phyloP scores from a whole-genome alignment of 2,888 invertebrate genomes.

The Acrocyrtus sp. region DNA sequence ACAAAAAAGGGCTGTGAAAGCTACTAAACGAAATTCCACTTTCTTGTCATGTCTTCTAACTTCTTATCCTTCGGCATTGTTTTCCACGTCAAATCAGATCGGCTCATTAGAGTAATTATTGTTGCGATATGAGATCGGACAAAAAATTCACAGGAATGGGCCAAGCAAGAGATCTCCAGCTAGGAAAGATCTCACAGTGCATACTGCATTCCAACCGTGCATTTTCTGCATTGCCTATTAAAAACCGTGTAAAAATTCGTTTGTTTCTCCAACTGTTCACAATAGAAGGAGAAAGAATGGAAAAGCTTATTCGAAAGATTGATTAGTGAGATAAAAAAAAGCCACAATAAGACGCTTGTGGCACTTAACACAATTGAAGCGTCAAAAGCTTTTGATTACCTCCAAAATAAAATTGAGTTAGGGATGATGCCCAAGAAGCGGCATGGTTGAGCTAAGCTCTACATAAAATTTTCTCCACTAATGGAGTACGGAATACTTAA shows the following conservation, averaged over 20 bases:
- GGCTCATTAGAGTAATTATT: constrained; percentile 51
- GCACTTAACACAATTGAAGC: constrained; percentile 44
- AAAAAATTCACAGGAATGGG: too few species aligned
- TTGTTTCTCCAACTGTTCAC: constrained; percentile 46
- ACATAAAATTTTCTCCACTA: too few species aligned
- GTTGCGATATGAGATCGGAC: constrained; percentile 34
- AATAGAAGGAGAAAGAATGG: constrained; percentile 28
- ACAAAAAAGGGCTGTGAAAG: not conserved
- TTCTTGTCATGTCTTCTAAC: constrained; percentile 24
- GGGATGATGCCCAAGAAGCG: constrained; percentile 20
- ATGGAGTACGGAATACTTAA: too few species aligned
- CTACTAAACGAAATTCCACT: constrained; percentile 24
- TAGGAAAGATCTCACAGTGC: too few species aligned
- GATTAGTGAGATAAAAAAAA: constrained; percentile 42
- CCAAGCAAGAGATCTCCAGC: too few species aligned
- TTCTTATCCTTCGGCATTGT: constrained; percentile 39
- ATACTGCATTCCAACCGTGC: too few species aligned
- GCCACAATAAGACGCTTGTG: constrained; percentile 41
- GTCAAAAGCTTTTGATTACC: constrained; percentile 47
- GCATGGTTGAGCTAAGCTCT: too few species aligned
- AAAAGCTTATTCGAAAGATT: constrained; percentile 36
- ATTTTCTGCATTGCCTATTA: too few species aligned
- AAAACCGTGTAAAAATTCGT: constrained; percentile 36
- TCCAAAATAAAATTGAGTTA: constrained; percentile 26
- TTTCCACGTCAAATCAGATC: constrained; percentile 43